These are phyloP conservation scores for Numida meleagris DNA, from an alignment of 2,113 vertebrate species.

Conservation along the genomic window DNA sequence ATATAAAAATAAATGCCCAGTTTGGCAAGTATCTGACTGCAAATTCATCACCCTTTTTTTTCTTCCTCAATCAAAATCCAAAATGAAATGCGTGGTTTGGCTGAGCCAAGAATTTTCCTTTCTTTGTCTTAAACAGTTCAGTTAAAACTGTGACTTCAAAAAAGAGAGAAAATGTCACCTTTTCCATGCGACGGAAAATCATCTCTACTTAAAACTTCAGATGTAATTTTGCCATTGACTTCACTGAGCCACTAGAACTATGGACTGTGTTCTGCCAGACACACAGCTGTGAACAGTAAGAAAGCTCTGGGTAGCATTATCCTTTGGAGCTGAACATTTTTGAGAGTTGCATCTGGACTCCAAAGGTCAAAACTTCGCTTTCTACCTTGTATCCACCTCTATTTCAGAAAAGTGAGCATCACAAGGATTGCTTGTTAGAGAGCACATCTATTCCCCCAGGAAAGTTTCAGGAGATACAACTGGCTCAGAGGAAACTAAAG, in stretches of 20 bases:
- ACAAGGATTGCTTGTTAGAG: conserved; percentile 25
- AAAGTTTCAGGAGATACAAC: conserved; percentile 24
- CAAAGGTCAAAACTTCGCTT: conserved; percentile 33
- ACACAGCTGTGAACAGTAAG: fast-evolving
- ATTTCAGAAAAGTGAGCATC: conserved; percentile 22
- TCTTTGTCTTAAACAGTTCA: neutral
- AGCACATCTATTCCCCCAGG: neutral
- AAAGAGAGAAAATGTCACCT: neutral
- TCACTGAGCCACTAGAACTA: neutral
- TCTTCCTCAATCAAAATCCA: neutral
- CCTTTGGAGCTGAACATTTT: neutral
- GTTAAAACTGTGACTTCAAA: neutral
- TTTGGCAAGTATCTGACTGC: neutral
- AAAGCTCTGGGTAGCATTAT: neutral
- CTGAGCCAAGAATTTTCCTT: neutral
- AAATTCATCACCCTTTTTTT: neutral
- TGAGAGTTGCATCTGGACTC: neutral
- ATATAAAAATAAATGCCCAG: neutral
- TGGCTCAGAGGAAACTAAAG: conserved; percentile 17
- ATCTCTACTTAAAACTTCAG: neutral
- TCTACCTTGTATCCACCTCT: neutral
- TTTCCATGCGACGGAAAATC: neutral
- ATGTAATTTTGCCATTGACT: neutral
- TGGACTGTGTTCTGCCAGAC: neutral
- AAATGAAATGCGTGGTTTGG: neutral